phyloP scores from a whole-genome alignment of 2,888 invertebrate species.

The Ornithoptera priamus region DNA sequence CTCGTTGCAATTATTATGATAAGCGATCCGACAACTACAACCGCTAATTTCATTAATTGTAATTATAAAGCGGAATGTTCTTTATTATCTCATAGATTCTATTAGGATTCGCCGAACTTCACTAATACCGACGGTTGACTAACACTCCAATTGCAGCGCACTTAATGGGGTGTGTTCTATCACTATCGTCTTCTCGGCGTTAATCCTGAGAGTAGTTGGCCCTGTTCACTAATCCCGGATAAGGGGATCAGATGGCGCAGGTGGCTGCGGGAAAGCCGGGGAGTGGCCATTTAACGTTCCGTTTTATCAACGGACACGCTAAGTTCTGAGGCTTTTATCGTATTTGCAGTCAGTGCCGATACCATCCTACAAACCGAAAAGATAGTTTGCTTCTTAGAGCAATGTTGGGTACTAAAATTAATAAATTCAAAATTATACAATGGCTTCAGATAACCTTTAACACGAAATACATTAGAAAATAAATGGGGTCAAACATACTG shows the following conservation, averaged over 20 bases:
- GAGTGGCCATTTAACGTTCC: slow-evolving; percentile 5
- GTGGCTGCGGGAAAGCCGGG: slow-evolving; percentile 27
- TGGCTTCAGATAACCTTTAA: no score
- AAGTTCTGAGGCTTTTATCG: not conserved
- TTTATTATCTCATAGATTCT: slow-evolving; percentile 12
- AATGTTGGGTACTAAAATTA: no score
- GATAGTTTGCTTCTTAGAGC: no score
- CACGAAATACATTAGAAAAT: no score
- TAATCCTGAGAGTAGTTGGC: slow-evolving; percentile 49
- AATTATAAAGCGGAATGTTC: not conserved
- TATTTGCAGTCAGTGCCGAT: no score
- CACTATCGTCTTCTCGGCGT: slow-evolving; percentile 59
- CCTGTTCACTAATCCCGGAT: slow-evolving; percentile 38
- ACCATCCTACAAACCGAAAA: no score
- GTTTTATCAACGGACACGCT: slow-evolving; percentile 8
- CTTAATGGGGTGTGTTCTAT: slow-evolving; percentile 62
- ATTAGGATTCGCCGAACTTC: slow-evolving; percentile 21
- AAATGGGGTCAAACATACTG: no score
- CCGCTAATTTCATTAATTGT: not conserved
- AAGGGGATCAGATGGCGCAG: slow-evolving; percentile 34
- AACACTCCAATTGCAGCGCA: slow-evolving; percentile 48
- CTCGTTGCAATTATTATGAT: not conserved
- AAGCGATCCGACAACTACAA: not conserved
- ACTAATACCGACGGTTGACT: slow-evolving; percentile 27
- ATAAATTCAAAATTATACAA: no score